A percentile compares a stretch with the other conserved stretches of the same genome.
phyloP scores from a whole-genome alignment of 2,113 vertebrate species.

The Nettapus auritus region DNA sequence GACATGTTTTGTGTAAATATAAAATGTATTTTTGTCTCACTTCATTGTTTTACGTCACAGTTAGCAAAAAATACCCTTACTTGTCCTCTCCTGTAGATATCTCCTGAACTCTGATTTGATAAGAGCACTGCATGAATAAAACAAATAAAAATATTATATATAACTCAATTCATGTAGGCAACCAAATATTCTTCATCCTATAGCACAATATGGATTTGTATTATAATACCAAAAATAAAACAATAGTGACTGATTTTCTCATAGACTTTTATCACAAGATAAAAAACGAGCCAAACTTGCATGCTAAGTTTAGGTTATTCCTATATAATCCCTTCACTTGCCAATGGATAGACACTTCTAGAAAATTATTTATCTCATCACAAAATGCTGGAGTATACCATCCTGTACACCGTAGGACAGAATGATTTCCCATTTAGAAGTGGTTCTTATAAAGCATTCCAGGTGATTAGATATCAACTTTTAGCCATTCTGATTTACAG shows the following conservation, averaged over 20 bases:
- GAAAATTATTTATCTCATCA: background rate
- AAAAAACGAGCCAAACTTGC: background rate
- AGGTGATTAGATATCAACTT: background rate
- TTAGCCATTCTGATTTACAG: background rate
- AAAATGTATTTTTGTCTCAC: background rate
- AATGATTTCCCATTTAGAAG: background rate
- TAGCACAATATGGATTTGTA: rapidly evolving
- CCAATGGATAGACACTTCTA: background rate
- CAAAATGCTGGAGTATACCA: background rate
- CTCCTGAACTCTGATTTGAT: background rate
- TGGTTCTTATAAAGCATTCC: background rate
- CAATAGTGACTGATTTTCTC: background rate
- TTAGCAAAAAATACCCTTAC: background rate
- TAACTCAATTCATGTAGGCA: background rate
- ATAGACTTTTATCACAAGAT: background rate
- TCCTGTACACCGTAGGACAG: background rate
- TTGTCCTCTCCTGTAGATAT: background rate
- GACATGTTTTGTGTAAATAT: background rate
- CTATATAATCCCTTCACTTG: background rate
- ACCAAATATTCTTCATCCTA: background rate
- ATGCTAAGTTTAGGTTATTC: background rate
- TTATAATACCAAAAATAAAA: background rate
- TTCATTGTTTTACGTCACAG: background rate
- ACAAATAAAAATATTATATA: background rate
- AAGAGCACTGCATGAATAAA: background rate